Base-by-base conservation (phyloP, 2,113 vertebrate genomes). In the Cheirogaleus medius region DNA sequence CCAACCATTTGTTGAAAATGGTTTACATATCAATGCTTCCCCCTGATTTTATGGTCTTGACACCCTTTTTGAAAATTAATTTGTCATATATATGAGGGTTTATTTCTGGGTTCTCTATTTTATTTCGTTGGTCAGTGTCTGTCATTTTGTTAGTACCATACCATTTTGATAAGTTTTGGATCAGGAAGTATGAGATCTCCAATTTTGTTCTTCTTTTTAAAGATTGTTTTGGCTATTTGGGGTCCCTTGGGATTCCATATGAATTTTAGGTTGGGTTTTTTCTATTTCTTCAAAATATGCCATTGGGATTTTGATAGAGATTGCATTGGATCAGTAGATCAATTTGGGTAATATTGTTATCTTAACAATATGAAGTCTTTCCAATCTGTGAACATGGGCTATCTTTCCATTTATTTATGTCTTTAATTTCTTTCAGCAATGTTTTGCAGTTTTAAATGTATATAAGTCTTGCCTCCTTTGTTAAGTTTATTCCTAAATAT, bases 111-210 rank as follows among this genome's bases (percentile, higher is more conserved):
- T n/a, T 60, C 6, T 84, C 25, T 68, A 1, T 52, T 73, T 89
- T 73, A 68, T 88, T 84, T 42, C 39, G 20, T 49, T 85, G 47
- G 32, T 29, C 47, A 54, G 18, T 69, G 23, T 87, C 34, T 95
- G 20, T 71, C 29, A 58, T 94, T 87, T 80, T 78, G 49, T 20
- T 56, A 52, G 34, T 37, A 58, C 39, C 18, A 47, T 49, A 63
- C 60, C 95, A 14, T 87, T 86, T 66, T 90, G 64, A 86, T 63
- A 86, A 83, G 63, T 74, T 80, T 80, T 91, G 27, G 90, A 63
- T 63, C 52, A 60, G 44, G 58, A 90, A 63, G 17, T 42, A 21
- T 82, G 29, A 90, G 18, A 15, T 32, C 66, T 85, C 49, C 49
- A 74, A 63, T 27, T 93, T 94, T 54, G 17, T 32, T 64, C 25